Evolutionary conservation across 2,113 vertebrate species (phyloP).

Genomic region (Lepus americanus): DNA sequence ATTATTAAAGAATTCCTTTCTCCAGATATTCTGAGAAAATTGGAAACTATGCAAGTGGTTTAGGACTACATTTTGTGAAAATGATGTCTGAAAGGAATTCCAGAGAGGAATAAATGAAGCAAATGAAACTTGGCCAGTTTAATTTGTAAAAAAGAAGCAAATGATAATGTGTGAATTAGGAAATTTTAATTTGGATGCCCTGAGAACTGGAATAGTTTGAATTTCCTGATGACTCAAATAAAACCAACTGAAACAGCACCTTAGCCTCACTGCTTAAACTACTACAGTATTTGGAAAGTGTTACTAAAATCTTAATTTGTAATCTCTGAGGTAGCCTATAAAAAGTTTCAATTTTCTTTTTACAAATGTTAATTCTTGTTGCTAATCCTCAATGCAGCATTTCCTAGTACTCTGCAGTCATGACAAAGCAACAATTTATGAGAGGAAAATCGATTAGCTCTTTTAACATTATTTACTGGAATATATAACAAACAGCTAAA

Average conservation of each 20-base stretch:
- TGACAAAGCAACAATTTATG: background rate
- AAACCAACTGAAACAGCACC: background rate
- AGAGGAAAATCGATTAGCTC: background rate
- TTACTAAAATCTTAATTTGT: background rate
- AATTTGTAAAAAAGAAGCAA: background rate
- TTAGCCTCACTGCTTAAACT: background rate
- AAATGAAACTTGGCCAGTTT: background rate
- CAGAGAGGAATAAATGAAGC: background rate
- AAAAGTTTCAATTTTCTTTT: background rate
- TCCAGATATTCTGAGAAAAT: background rate
- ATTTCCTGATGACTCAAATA: conserved; percentile 6
- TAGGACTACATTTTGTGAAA: background rate
- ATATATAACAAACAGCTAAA: background rate
- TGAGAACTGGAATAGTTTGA: background rate
- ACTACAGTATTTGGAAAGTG: background rate
- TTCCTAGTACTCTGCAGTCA: conserved; percentile 22
- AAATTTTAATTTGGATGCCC: background rate
- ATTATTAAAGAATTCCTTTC: background rate
- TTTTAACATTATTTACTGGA: conserved; percentile 22
- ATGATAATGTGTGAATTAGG: background rate
- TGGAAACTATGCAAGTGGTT: background rate
- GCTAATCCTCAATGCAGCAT: background rate
- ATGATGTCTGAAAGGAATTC: background rate
- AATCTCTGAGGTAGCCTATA: background rate
- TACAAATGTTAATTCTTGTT: background rate